A percentile compares a stretch with the other conserved stretches of the same genome.
Conservation (phyloP, 2,113 vertebrate genomes). For the Odocoileus hemionus region DNA sequence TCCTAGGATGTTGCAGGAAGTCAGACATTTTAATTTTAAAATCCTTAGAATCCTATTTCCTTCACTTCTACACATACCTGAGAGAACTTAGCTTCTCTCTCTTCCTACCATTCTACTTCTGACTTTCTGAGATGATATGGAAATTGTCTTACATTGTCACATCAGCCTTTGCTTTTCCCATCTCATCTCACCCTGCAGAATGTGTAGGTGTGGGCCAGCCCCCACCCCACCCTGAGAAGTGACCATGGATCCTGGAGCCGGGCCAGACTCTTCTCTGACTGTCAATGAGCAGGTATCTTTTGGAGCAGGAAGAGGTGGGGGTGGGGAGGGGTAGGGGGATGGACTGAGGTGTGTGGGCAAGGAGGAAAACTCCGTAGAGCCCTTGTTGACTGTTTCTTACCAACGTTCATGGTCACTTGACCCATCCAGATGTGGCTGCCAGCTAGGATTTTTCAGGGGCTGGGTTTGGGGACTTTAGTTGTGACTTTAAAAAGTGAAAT, state of each 20-base stretch:
- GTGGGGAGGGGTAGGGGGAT: background rate
- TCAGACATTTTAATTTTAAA: background rate
- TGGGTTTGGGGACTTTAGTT: background rate
- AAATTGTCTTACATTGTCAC: background rate
- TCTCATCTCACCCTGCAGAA: conserved; percentile 76
- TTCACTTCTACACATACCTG: background rate
- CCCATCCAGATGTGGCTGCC: background rate
- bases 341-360: background rate
- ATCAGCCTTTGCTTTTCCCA: conserved; percentile 45
- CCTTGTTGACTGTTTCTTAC: background rate
- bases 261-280: conserved; percentile 87
- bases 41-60: background rate
- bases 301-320: background rate
- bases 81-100: background rate
- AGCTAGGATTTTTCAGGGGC: background rate
- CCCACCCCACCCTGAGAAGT: conserved; percentile 52
- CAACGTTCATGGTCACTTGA: background rate
- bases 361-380: background rate
- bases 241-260: conserved; percentile 89
- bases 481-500: conserved; percentile 11
- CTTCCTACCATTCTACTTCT: background rate
- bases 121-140: background rate
- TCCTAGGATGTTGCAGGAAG: background rate
- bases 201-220: conserved; percentile 76
- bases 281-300: conserved; percentile 93